Evolutionary conservation across 2,888 invertebrate genomes (phyloP), one percentile per base, ranked within the genome.

Genomic region (Xestia xanthographa): DNA sequence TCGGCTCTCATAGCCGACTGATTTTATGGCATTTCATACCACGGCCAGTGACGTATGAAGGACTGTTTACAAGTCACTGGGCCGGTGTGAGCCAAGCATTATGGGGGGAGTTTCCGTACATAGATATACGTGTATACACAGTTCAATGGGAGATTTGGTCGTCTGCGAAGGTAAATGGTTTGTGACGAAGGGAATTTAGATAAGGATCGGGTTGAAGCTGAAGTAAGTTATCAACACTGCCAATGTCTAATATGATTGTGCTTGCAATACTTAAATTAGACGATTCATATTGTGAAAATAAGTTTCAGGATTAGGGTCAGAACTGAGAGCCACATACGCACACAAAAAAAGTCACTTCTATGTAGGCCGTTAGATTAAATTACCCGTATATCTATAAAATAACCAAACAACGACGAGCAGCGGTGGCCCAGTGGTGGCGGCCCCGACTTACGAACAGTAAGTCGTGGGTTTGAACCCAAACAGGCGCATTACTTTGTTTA

Each of bases 21-120:
- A 83, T 86, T 93, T 93, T 92, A 92, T 90, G 88, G 89, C 87
- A 89, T 87, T 88, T 87, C 87, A 89, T 88, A 86, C 78, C 82
- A 75, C 68, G 82, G 66, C 66, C 77, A 84, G 78, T 87, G 88
- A 89, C 78, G 88, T 87, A 86, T 85, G 77, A 82, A 77, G 71
- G 67, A 85, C 84, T 86, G 84, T 88, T 79, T 79, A 87, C 91
- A 90, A 85, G 73, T 87, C 88, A 88, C 79, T 91, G 87, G 77
- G 80, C 76, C 29, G 68, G 65, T 80, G 78, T 78, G 62, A 62
- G 60, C 71, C 70, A 69, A 67, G 66, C 75, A 78, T 80, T 82
- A 82, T 63, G 58, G 65, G 69, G 73, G 70, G 38, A 45, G 63
- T 68, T 60, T 48, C 20, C 26, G 34, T 41, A 45, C 17, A 45